These are phyloP conservation scores for Elysia chlorotica DNA, from an alignment of 1,140 invertebrate genomes.

Conservation along the genomic window DNA sequence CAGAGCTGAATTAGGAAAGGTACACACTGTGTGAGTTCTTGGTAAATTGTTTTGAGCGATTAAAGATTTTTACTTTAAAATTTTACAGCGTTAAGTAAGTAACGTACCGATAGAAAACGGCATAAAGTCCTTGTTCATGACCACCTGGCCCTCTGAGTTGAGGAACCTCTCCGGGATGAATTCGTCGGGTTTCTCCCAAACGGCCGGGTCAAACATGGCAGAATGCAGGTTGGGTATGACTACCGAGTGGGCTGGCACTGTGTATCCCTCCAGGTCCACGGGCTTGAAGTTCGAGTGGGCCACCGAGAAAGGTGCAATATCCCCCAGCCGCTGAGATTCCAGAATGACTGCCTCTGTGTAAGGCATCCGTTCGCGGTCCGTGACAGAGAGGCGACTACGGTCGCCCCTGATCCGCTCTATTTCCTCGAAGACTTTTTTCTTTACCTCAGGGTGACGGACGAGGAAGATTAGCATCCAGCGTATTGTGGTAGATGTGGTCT, in stretches of 20 bases:
- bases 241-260: conserved; percentile 47
- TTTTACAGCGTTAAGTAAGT: background rate
- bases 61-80: background rate
- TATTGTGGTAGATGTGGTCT: conserved; percentile 83
- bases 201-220: conserved; percentile 43
- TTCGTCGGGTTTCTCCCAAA: conserved; percentile 72
- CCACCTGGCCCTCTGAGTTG: conserved; percentile 25
- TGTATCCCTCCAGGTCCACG: conserved; percentile 40
- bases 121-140: conserved; percentile 26
- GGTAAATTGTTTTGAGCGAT: background rate
- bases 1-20: background rate
- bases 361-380: conserved; percentile 25
- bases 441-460: conserved; percentile 74
- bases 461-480: conserved; percentile 84
- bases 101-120: conserved; percentile 36
- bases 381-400: background rate
- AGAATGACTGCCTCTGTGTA: conserved; percentile 29
- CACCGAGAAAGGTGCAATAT: conserved; percentile 54
- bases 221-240: conserved; percentile 51
- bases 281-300: conserved; percentile 45
- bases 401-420: conserved; percentile 67
- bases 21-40: background rate
- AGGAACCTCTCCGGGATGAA: conserved; percentile 72
- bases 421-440: conserved; percentile 82
- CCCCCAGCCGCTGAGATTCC: conserved; percentile 32